Evolutionary conservation across 2,113 vertebrate species (phyloP), one percentile per base, ranked within the genome.

Genomic region (Perca fluviatilis): DNA sequence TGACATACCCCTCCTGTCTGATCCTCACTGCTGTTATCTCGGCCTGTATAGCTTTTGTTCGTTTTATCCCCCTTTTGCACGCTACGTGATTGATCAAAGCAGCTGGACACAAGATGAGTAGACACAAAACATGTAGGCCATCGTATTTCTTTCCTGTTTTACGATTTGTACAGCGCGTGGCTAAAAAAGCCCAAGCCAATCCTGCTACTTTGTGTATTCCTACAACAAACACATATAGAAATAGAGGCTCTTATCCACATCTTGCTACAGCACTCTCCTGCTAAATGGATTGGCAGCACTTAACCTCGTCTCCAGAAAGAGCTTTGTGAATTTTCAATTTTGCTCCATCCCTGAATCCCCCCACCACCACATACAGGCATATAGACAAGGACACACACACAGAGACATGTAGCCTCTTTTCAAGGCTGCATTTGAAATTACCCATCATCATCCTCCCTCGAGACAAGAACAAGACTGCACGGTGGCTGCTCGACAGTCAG

Each of bases 211-310:
- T 86, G 68, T 70, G 14, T 73, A 66, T 62, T 61, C 66, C 69
- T 60, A 46, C 51, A 60, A 47, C n/a, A 75, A 69, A 74, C 47
- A 77, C 60, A 85, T n/a, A 25, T 40, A 50, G 15, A 78, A 62
- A 63, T 5, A 66, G 14, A 49, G 14, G 27, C 60, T 81, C 67
- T 86, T 65, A 71, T 65, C 54, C 53, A 1, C 65, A 67, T 87
- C 70, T 84, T 75, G 49, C 87, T 75, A 21, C 70, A 15, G 67
- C 80, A 80, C 82, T 86, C 83, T 81, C 46, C 69, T 54, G 58
- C 81, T 92, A 94, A 95, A 94, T 92, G 90, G 92, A 92, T 87
- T 82, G 88, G 87, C 67, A 74, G 91, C 89, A 90, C 90, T 94
- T 95, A 92, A 93, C 91, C 87, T 89, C 57, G 27, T 77, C 84